These are phyloP conservation scores for Leptopilina clavipes DNA, from an alignment of 1,140 invertebrate species.

Conservation along the genomic window DNA sequence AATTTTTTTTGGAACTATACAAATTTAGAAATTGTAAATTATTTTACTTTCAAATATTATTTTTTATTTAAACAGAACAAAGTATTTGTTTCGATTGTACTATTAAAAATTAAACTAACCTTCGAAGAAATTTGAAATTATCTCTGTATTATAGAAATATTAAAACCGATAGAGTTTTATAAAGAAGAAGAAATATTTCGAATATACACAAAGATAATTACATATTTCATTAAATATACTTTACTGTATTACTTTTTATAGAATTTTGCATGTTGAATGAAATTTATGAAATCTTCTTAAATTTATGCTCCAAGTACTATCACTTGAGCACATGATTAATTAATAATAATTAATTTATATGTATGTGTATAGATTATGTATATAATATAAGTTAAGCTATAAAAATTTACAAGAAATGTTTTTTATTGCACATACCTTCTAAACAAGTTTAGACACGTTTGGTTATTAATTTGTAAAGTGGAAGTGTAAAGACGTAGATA, in stretches of 20 bases:
- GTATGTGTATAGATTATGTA: conserved; percentile 27
- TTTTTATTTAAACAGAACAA: conserved; percentile 22
- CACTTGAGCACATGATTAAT: not conserved
- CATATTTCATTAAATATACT: not conserved
- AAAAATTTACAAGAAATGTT: not conserved
- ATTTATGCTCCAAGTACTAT: not conserved
- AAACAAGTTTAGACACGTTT: no score
- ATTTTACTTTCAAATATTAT: not conserved
- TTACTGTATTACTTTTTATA: conserved; percentile 25
- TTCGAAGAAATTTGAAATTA: not conserved
- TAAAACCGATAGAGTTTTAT: not conserved
- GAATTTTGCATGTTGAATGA: conserved; percentile 15
- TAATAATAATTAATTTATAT: conserved; percentile 13
- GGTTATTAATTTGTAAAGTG: no score
- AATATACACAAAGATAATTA: conserved; percentile 8
- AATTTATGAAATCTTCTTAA: not conserved
- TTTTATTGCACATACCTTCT: no score
- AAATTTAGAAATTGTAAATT: not conserved
- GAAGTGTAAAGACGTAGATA: no score
- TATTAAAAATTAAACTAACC: not conserved
- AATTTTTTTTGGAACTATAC: not conserved
- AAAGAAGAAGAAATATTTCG: not conserved
- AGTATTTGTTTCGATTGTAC: not conserved
- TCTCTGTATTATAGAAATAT: not conserved
- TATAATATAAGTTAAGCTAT: conserved; percentile 22